Percentiles rank a stretch among this genome's conserved stretches.
phyloP scores from a whole-genome alignment of 1,140 invertebrate genomes.

The Ceratina calcarata region DNA sequence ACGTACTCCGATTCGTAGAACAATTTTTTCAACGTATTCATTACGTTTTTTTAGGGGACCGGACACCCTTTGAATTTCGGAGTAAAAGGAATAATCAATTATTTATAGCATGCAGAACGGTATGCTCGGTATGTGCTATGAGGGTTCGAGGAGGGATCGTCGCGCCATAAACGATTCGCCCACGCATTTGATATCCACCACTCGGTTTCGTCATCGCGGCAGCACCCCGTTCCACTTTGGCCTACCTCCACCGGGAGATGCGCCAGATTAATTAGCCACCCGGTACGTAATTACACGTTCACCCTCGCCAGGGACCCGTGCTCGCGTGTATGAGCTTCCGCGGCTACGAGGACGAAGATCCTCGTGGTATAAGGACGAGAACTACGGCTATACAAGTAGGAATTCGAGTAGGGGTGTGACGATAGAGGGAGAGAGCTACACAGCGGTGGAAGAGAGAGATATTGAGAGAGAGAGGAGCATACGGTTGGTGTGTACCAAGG shows the following conservation, averaged over 20 bases:
- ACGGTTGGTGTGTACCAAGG: conserved; percentile 57
- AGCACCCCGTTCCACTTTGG: neutral
- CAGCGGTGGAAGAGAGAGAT: too few relatives aligned
- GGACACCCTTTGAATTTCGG: too few relatives aligned
- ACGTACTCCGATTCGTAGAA: too few relatives aligned
- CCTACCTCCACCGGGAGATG: neutral
- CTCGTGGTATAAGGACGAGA: conserved; percentile 10
- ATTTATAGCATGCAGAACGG: neutral
- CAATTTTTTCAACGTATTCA: too few relatives aligned
- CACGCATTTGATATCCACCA: neutral
- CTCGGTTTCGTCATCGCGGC: neutral
- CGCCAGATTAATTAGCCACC: conserved; percentile 56
- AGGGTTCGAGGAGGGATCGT: neutral
- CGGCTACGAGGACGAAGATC: conserved; percentile 16
- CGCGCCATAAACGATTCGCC: conserved; percentile 2
- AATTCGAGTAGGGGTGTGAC: conserved; percentile 28
- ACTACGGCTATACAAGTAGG: neutral
- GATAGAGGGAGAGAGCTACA: conserved; percentile 8
- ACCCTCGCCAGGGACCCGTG: conserved; percentile 19
- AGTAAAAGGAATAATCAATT: too few relatives aligned
- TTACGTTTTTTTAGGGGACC: too few relatives aligned
- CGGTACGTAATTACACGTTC: conserved; percentile 53
- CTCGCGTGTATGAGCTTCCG: conserved; percentile 33
- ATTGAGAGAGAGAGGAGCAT: conserved; percentile 27
- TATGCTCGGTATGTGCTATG: neutral